Percentiles rank a stretch among this genome's conserved stretches.
Evolutionary conservation across 2,797 vertebrate species (phyloP).

Genomic region (Chelidonichthys spinosus): DNA sequence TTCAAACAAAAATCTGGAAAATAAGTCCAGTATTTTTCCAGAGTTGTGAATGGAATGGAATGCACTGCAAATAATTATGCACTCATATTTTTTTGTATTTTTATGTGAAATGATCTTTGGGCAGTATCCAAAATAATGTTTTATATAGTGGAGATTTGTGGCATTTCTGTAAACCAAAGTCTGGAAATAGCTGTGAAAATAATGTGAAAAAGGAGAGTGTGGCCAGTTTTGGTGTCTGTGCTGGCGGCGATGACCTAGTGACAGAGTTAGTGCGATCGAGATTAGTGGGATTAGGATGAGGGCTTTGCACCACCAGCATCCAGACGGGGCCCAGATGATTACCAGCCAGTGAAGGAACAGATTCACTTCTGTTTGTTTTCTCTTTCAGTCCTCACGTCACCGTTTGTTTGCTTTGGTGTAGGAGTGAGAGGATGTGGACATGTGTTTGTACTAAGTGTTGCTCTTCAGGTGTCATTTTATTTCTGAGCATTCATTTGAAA

Average conservation of each 20-base stretch:
- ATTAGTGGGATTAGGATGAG: conserved; percentile 77
- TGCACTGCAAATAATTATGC: not conserved
- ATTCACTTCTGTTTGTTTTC: conserved; percentile 53
- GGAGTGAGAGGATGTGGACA: not conserved
- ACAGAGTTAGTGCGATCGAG: conserved; percentile 68
- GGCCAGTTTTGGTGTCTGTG: conserved; percentile 28
- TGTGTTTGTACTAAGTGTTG: not conserved
- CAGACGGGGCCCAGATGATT: conserved; percentile 68
- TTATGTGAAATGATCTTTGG: not conserved
- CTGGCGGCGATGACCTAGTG: conserved; percentile 69
- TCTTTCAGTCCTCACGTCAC: conserved; percentile 46
- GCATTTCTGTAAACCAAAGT: not conserved
- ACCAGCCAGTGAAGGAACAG: conserved; percentile 43
- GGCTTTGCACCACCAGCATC: conserved; percentile 51
- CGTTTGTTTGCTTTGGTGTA: not conserved
- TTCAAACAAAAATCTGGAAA: conserved; percentile 25
- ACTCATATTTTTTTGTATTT: not conserved
- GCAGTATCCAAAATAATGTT: not conserved
- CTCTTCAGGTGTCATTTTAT: not conserved
- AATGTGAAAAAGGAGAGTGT: not conserved
- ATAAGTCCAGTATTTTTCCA: conserved; percentile 10
- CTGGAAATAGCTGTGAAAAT: not conserved
- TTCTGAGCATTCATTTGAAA: not conserved
- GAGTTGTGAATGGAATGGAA: conserved; percentile 16
- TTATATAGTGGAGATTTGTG: not conserved